phyloP scores from a whole-genome alignment of 2,888 invertebrate species.

The Hyppa rectilinea region DNA sequence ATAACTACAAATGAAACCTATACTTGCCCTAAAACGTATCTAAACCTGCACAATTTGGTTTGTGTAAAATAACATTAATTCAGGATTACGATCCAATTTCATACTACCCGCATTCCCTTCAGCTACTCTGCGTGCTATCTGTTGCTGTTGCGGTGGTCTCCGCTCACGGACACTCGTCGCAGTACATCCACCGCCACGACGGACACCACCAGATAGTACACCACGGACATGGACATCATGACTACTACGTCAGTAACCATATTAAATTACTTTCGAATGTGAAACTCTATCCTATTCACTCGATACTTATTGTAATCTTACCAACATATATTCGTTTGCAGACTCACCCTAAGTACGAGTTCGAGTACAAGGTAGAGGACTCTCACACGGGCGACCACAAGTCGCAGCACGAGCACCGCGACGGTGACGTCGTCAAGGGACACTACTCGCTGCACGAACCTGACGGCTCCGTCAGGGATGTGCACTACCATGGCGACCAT shows the following conservation, averaged over 20 bases:
- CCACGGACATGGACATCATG: conserved; percentile 67
- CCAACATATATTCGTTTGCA: conserved; percentile 39
- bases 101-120: too few relatives aligned
- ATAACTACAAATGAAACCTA: too few relatives aligned
- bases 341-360: conserved; percentile 88
- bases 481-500: conserved; percentile 86
- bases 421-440: conserved; percentile 85
- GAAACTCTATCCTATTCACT: background rate
- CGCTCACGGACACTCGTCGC: conserved; percentile 59
- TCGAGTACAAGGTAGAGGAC: conserved; percentile 89
- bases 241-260: conserved; percentile 50
- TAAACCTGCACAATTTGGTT: too few relatives aligned
- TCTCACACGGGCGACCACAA: conserved; percentile 90
- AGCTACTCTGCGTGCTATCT: conserved; percentile 48
- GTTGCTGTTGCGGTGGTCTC: conserved; percentile 26
- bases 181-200: conserved; percentile 72
- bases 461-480: conserved; percentile 87
- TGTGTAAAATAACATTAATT: too few relatives aligned
- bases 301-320: background rate
- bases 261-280: background rate
- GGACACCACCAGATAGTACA: conserved; percentile 74
- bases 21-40: too few relatives aligned
- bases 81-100: too few relatives aligned
- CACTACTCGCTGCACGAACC: conserved; percentile 83
- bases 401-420: conserved; percentile 85